These are phyloP conservation scores for Philaenus spumarius DNA, from an alignment of 1,140 invertebrate species.

Conservation along the genomic window DNA sequence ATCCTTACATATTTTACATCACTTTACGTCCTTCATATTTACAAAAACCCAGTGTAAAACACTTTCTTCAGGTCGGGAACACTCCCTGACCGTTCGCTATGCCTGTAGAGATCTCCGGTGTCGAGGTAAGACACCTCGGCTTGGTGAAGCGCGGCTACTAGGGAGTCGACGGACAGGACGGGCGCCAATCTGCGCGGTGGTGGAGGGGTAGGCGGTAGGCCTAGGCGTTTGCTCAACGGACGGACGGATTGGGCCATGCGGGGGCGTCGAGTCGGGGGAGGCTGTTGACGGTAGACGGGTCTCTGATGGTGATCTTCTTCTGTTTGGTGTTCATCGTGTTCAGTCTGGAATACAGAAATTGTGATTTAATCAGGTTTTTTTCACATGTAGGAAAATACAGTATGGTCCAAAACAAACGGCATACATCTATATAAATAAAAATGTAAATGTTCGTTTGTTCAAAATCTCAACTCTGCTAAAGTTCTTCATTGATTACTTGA, in stretches of 20 bases:
- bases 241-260: not conserved
- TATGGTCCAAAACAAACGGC: too few relatives aligned
- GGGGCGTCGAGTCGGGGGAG: slow-evolving; percentile 7
- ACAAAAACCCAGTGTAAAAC: slow-evolving; percentile 26
- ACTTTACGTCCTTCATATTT: too few relatives aligned
- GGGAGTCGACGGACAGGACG: slow-evolving; percentile 27
- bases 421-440: too few relatives aligned
- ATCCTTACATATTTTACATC: too few relatives aligned
- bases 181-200: slow-evolving; percentile 21
- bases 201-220: slow-evolving; percentile 20
- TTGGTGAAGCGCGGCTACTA: slow-evolving; percentile 19
- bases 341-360: not conserved
- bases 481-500: too few relatives aligned
- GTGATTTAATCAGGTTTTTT: too few relatives aligned
- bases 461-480: too few relatives aligned
- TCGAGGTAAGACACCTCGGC: slow-evolving; percentile 18
- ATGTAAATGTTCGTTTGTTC: too few relatives aligned
- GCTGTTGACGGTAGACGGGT: slow-evolving; percentile 9
- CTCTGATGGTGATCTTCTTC: slow-evolving; percentile 5
- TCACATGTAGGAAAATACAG: too few relatives aligned
- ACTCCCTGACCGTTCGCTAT: slow-evolving; percentile 15
- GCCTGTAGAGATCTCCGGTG: slow-evolving; percentile 15
- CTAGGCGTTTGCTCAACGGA: slow-evolving; percentile 2
- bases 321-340: not conserved
- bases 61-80: slow-evolving; percentile 28